These are phyloP conservation scores for Sarcophaga peregrina DNA, from an alignment of 1,140 invertebrate genomes.

Conservation along the genomic window DNA sequence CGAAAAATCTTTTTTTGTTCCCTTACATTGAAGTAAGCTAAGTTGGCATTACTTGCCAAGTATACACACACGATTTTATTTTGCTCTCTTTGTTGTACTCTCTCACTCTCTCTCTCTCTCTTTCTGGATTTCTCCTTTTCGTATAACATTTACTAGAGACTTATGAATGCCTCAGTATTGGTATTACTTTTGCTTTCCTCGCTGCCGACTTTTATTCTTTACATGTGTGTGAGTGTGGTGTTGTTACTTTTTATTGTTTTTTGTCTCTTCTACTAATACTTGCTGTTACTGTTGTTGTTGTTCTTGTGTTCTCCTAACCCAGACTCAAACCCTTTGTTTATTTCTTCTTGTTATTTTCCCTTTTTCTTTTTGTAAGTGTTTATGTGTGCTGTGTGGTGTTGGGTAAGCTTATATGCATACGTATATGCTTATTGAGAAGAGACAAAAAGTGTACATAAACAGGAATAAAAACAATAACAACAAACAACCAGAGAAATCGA, in stretches of 20 bases:
- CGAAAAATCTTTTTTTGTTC: too few relatives aligned
- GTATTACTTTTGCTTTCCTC: constrained; percentile 39
- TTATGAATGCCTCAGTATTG: neutral
- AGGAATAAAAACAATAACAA: neutral
- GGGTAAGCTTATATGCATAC: too few relatives aligned
- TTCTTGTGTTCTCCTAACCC: constrained; percentile 42
- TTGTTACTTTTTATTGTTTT: constrained; percentile 31
- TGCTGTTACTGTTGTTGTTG: neutral
- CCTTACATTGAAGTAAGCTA: too few relatives aligned
- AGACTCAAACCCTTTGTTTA: constrained; percentile 43
- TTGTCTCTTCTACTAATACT: neutral
- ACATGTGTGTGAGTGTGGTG: neutral
- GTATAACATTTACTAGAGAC: neutral
- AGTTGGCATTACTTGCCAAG: too few relatives aligned
- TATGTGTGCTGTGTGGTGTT: neutral
- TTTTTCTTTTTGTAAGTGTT: too few relatives aligned
- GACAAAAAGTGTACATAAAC: neutral
- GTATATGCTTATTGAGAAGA: too few relatives aligned
- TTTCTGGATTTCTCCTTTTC: neutral
- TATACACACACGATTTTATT: too few relatives aligned
- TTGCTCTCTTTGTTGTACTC: neutral
- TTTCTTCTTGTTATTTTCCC: neutral
- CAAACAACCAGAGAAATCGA: neutral
- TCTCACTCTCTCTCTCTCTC: neutral
- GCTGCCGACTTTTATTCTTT: neutral